Conservation (phyloP, 53 echinoderm and acorn worm genomes). For the Henricia sp. region DNA sequence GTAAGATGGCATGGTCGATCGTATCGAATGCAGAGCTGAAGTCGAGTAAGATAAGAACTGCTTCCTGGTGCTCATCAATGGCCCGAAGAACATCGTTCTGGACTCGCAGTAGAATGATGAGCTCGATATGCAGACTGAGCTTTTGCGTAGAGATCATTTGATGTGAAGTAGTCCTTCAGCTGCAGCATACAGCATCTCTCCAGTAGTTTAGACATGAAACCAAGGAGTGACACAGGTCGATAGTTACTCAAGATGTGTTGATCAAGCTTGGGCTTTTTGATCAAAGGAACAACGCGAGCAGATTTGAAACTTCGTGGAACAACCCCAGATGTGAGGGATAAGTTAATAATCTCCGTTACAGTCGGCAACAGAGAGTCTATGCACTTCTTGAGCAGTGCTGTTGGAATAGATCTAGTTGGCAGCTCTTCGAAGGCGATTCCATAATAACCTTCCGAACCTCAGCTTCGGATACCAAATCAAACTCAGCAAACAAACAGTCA, state of each 20-base stretch:
- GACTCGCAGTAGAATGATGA: not conserved
- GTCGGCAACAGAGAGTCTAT: not conserved
- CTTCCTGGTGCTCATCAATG: too few relatives aligned
- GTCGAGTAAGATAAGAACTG: too few relatives aligned
- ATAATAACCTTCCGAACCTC: not conserved
- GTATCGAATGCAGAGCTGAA: too few relatives aligned
- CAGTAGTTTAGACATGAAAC: not conserved
- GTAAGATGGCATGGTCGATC: too few relatives aligned
- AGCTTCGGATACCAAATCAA: not conserved
- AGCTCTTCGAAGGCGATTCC: conserved; percentile 7
- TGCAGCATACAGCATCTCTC: not conserved
- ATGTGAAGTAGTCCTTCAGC: not conserved
- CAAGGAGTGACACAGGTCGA: not conserved
- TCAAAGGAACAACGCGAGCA: not conserved
- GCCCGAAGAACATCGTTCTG: too few relatives aligned
- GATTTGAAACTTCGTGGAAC: too few relatives aligned
- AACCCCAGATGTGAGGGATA: too few relatives aligned
- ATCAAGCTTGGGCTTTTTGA: conserved; percentile 5
- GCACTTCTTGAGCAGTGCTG: not conserved
- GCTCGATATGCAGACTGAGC: not conserved
- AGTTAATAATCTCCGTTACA: too few relatives aligned
- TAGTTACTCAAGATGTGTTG: not conserved
- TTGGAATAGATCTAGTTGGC: not conserved
- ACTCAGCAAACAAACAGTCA: not conserved
- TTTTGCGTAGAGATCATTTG: not conserved